These are phyloP conservation scores for Manacus vitellinus DNA, from an alignment of 2,113 vertebrate genomes.

Conservation along the genomic window DNA sequence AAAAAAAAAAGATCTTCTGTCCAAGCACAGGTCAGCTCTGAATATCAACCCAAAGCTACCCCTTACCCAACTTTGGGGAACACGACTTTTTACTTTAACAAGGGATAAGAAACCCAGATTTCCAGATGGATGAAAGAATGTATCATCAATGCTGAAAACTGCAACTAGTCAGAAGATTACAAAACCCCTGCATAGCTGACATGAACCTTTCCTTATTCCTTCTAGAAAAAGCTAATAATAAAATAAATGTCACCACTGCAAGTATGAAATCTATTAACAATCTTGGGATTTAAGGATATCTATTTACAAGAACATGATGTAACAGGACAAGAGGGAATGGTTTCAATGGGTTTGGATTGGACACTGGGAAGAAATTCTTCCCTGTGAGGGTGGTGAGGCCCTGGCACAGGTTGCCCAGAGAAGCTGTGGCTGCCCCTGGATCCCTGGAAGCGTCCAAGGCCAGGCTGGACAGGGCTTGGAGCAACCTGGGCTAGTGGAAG, in stretches of 20 bases:
- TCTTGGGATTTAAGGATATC: background rate
- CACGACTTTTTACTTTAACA: background rate
- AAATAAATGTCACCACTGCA: background rate
- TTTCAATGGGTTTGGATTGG: background rate
- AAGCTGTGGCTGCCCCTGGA: background rate
- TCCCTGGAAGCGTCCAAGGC: background rate
- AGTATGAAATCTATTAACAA: background rate
- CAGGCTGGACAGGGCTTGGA: background rate
- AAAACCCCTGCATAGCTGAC: background rate
- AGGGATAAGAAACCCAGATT: background rate
- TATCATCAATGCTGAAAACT: background rate
- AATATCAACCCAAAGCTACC: background rate
- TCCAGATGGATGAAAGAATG: background rate
- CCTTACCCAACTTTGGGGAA: background rate
- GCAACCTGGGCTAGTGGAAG: accelerated
- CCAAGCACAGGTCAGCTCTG: background rate
- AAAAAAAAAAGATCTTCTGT: background rate
- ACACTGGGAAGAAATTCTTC: background rate
- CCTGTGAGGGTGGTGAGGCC: accelerated
- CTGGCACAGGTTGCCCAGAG: background rate
- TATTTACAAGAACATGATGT: background rate
- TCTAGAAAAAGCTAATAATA: background rate
- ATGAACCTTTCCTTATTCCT: background rate
- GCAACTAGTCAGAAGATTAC: background rate
- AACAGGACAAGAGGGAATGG: background rate